These are phyloP conservation scores for Drosophila ambigua DNA, from an alignment of 1,140 invertebrate species.

Conservation along the genomic window DNA sequence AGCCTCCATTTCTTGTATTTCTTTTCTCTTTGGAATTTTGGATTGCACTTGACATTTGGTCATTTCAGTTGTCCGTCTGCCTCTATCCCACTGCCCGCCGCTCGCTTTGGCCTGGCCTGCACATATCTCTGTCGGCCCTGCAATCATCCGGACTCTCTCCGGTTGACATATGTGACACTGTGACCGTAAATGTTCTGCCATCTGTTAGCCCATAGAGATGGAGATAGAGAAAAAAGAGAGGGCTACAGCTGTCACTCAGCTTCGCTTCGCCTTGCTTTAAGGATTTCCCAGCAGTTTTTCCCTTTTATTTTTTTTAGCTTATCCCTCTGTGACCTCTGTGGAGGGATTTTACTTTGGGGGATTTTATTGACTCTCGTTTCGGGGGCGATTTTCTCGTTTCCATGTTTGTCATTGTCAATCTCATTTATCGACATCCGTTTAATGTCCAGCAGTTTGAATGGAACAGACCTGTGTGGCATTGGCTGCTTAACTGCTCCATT, in stretches of 20 bases:
- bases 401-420: slow-evolving; percentile 81
- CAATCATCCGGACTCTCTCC: slow-evolving; percentile 48
- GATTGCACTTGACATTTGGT: slow-evolving; percentile 72
- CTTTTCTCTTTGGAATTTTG: slow-evolving; percentile 17
- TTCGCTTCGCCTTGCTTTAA: slow-evolving; percentile 64
- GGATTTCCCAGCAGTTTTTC: slow-evolving; percentile 31
- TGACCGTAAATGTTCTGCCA: slow-evolving; percentile 79
- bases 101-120: slow-evolving; percentile 13
- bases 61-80: slow-evolving; percentile 63
- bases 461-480: slow-evolving; percentile 43
- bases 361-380: slow-evolving; percentile 67
- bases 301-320: slow-evolving; percentile 21
- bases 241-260: slow-evolving; percentile 46
- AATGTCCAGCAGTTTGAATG: slow-evolving; percentile 73
- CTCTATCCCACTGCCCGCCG: not conserved
- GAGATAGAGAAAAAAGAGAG: slow-evolving; percentile 7
- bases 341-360: slow-evolving; percentile 62
- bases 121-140: slow-evolving; percentile 4
- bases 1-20: slow-evolving; percentile 4
- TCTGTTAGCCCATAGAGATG: slow-evolving; percentile 64
- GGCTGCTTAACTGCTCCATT: slow-evolving; percentile 39
- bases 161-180: slow-evolving; percentile 65
- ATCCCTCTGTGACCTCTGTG: slow-evolving; percentile 66
- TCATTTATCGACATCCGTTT: slow-evolving; percentile 79
- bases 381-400: slow-evolving; percentile 70